Evolutionary conservation across 37 sponge, comb jelly and placozoan genomes (phyloP), one percentile per base, ranked within the genome.

Genomic region (Cladorhizidae sp.): DNA sequence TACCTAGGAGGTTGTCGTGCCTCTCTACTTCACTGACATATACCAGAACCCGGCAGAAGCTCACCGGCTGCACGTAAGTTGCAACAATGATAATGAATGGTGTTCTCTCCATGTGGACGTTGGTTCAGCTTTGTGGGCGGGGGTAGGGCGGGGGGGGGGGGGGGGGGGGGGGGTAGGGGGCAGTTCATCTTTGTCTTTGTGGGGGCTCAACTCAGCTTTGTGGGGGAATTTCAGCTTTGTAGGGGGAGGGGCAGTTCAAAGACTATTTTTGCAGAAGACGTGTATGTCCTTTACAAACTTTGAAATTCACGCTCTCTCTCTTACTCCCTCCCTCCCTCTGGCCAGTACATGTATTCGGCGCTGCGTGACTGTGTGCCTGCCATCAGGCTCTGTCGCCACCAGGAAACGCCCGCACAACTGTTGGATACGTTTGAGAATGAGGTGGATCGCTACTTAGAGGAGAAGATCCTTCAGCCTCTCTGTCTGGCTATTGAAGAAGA

Each of bases 281-380:
- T n/a, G n/a, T n/a, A n/a, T n/a, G n/a, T n/a, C n/a, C n/a, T n/a
- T n/a, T n/a, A n/a, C n/a, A n/a, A n/a, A n/a, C n/a, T n/a, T n/a
- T n/a, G n/a, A n/a, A n/a, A n/a, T n/a, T n/a, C n/a, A n/a, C 49
- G 26, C 64, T 61, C 32, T 2, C 41, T 63, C 29, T 42, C 52
- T 73, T n/a, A 3, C 74, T 73, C 33, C 32, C 62, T 37, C 73
- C 14, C 41, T 29, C 80, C 72, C 55, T 28, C 33, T 21, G 40
- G 85, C 39, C 85, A 95, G 92, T 98, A 96, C 88, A 94, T 98
- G 89, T 94, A 94, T 87, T 79, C 95, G n/a, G 81, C 89, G 17
- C 49, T 97, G 57, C 72, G 95, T n/a, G 97, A 97, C 91, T 93
- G 92, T 83, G 83, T 82, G 39, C 86, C 83, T 38, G 70, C 71